Evolutionary conservation across 2,888 invertebrate species (phyloP).

Genomic region (Aspidiotus destructor): DNA sequence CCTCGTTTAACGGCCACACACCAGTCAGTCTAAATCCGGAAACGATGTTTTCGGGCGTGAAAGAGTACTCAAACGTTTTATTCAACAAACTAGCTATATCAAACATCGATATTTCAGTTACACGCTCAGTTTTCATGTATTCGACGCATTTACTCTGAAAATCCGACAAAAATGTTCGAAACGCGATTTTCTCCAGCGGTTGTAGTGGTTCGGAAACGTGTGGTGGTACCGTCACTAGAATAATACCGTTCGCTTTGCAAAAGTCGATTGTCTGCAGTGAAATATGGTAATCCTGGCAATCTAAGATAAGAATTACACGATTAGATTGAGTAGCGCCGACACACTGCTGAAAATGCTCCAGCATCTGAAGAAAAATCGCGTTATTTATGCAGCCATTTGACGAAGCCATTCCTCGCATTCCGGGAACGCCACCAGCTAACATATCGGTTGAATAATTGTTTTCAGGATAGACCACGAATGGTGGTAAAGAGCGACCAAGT

Average conservation of each 20-base stretch:
- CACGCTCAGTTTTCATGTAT: not conserved
- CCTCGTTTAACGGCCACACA: constrained; percentile 1
- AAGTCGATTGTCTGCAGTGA: not conserved
- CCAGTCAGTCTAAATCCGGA: not conserved
- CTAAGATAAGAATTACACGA: not conserved
- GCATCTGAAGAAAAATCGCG: not conserved
- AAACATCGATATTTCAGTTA: not conserved
- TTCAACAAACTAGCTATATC: not conserved
- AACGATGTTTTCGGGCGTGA: not conserved
- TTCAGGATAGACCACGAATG: not conserved
- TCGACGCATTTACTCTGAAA: not conserved
- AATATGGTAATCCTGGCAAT: not conserved
- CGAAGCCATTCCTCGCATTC: not conserved
- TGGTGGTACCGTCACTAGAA: constrained; percentile 3
- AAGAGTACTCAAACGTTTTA: not conserved
- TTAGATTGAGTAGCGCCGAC: not conserved
- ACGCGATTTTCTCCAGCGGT: constrained; percentile 2
- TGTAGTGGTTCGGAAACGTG: not conserved
- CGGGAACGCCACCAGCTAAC: not conserved
- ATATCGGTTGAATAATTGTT: not conserved
- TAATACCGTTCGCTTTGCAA: constrained; percentile 3
- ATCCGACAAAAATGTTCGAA: not conserved
- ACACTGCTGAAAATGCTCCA: not conserved
- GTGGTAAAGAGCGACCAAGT: not conserved
- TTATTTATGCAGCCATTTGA: not conserved